Percentiles rank a stretch among this genome's conserved stretches.
Evolutionary conservation across 2,797 vertebrate genomes (phyloP).

Genomic region (Alca torda): DNA sequence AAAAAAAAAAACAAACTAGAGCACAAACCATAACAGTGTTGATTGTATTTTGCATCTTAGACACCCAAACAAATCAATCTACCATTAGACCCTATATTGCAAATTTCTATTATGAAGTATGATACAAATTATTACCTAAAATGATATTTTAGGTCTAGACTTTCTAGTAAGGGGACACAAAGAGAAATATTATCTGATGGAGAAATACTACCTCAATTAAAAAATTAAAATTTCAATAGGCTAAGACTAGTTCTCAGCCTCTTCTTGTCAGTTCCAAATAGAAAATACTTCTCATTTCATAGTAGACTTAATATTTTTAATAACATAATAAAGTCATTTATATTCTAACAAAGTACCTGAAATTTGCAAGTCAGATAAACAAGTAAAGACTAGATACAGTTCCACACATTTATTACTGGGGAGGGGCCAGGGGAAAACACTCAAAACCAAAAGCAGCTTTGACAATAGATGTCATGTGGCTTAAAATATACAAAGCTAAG

Average conservation of each 20-base stretch:
- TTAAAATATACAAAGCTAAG: constrained; percentile 1
- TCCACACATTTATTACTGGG: neutral
- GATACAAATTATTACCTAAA: neutral
- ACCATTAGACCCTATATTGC: constrained; percentile 38
- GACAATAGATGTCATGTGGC: neutral
- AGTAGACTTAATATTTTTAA: neutral
- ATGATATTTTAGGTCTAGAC: neutral
- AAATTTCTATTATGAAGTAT: constrained; percentile 60
- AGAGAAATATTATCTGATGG: neutral
- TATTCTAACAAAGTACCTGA: neutral
- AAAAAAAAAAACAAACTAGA: constrained; percentile 60
- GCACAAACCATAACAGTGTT: constrained; percentile 70
- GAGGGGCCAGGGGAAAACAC: neutral
- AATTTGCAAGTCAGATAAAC: neutral
- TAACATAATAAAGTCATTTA: neutral
- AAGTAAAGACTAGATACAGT: neutral
- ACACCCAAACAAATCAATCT: constrained; percentile 45
- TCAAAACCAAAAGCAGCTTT: constrained; percentile 1
- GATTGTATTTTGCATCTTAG: constrained; percentile 74
- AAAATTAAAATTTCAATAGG: neutral
- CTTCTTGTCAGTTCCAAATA: neutral
- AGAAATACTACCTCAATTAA: neutral
- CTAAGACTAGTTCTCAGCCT: neutral
- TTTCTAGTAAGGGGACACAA: neutral
- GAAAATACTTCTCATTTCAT: neutral